Evolutionary conservation across 2,113 vertebrate genomes (phyloP), one percentile per base, ranked within the genome.

Genomic region (Tympanuchus pallidicinctus): DNA sequence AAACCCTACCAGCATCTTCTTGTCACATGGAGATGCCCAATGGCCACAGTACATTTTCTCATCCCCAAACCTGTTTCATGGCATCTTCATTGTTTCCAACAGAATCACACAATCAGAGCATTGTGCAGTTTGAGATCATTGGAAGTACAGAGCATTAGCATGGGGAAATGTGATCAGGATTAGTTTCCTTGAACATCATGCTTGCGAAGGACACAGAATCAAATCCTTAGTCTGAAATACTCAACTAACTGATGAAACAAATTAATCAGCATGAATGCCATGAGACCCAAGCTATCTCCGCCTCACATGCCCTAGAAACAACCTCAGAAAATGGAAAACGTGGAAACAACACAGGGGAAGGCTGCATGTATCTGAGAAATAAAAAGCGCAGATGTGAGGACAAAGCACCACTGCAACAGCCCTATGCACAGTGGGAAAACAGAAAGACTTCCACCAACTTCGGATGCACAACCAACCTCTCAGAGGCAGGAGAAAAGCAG

Each of bases 21-120:
- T 59, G 61, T 7, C 6, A 70, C 0, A 0, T 6, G 10, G 56
- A 20, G 27, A 0, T 63, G n/a, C 54, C 11, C 40, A 24, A 0
- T 13, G 52, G 42, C n/a, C 47, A 6, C 17, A 8, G 2, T 2
- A 45, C 30, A 19, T 72, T 86, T 20, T 17, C 21, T 20, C 47
- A 32, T 48, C 47, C 52, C 50, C 42, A 61, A 59, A 12, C 14
- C 20, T n/a, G 6, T 52, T 70, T 65, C 24, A 13, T 79, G 43
- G 9, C 3, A 32, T 40, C 66, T 45, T 8, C 20, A 56, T 45
- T 34, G 40, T 24, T 20, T 63, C 32, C 54, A 76, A 25, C 25
- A 40, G 36, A 40, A 64, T 64, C 61, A 27, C 25, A 22, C 8
- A 28, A 28, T 40, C 38, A 40, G 61, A 40, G 36, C 27, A 28